Base-by-base conservation (phyloP, 2,113 vertebrate genomes). In the Dromas ardeola region DNA sequence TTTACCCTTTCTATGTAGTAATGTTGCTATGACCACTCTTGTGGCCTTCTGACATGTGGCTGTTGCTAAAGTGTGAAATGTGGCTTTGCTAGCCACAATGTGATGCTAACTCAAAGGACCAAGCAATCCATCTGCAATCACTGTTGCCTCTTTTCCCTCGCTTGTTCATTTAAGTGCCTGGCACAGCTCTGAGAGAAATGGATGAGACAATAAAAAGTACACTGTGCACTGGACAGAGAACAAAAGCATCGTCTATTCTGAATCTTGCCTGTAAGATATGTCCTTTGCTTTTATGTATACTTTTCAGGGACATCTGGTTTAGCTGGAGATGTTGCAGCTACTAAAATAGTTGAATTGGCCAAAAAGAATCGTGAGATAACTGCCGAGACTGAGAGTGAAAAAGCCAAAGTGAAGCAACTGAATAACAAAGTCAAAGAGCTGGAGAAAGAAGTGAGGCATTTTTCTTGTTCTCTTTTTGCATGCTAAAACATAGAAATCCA, bases 291-390 rank as follows among this genome's bases (percentile, higher is more conserved):
- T 93, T 67, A 11, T 87, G 66, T 81, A 5, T 84, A 8, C 63
- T 71, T 83, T 58, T 80, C 96, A 99, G 99, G 98, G 43, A 97
- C 97, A 0, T 92, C 98, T 5, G 99, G 98, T 10, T 45, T 99
- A 56, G 93, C 98, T 13, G 99, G 99, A 59, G 99, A 99, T 34
- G 95, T 98, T 26, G 99, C 99, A 5, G 99, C 99, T 76, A 98
- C 98, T 59, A 99, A 99, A 98, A 99, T 99, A 2, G 98, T 99
- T 5, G 99, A 99, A 82, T 89, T 99, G 95, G 99, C 99, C 73
- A 99, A 99, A 95, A 99, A 95, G 97, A 99, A 99, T 80, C 98
- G 99, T 30, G 98, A 98, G 74, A 78, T 99, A 43, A 97, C 83
- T 14, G 98, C 98, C 1, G 99, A 99, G 94, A 91, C 97, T 1